Evolutionary conservation across 2,797 vertebrate genomes (phyloP).

Genomic region (Sebastes diploproa): DNA sequence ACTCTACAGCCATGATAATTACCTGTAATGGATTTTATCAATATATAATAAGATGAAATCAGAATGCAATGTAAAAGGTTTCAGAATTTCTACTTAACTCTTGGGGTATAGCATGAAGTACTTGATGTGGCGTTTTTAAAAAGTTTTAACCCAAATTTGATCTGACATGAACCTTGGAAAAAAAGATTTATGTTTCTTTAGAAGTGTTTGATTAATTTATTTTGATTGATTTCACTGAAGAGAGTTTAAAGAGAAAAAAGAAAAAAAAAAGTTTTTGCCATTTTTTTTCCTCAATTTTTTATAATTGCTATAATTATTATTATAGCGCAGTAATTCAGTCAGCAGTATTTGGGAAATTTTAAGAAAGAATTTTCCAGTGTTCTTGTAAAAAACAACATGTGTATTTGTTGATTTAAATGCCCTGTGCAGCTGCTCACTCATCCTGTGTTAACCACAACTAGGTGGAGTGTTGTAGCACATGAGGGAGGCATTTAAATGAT

Average conservation of each 20-base stretch:
- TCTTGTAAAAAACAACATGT: background rate
- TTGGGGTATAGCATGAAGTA: background rate
- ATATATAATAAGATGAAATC: background rate
- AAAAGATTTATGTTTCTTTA: background rate
- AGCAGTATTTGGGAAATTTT: background rate
- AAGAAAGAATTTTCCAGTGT: background rate
- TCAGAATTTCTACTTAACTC: background rate
- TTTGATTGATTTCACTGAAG: background rate
- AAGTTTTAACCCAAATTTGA: background rate
- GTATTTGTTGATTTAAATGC: constrained; percentile 63
- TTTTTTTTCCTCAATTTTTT: background rate
- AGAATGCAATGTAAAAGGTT: background rate
- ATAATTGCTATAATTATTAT: background rate
- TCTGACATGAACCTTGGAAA: background rate
- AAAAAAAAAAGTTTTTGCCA: background rate
- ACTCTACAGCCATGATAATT: background rate
- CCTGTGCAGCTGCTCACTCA: constrained; percentile 36
- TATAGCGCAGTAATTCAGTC: background rate
- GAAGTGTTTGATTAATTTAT: background rate
- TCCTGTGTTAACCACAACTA: constrained; percentile 63
- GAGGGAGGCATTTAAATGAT: constrained; percentile 61
- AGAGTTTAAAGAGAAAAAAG: background rate
- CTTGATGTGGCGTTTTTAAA: background rate
- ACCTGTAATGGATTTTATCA: background rate
- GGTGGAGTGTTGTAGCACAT: constrained; percentile 1